These are phyloP conservation scores for Hestina assimilis DNA, from an alignment of 1,140 invertebrate species.

Conservation along the genomic window DNA sequence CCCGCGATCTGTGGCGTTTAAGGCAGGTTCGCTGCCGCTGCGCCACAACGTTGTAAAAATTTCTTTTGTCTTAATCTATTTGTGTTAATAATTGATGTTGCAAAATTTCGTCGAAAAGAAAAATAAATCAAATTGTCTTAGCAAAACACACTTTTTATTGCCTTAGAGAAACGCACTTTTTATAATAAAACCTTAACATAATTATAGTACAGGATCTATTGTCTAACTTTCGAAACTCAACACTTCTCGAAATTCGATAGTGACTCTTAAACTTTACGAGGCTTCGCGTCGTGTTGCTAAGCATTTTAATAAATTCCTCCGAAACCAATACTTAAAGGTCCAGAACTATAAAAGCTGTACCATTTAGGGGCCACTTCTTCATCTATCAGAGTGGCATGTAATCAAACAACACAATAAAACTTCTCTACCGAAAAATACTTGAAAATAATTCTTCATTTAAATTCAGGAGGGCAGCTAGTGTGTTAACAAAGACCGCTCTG, in stretches of 20 bases:
- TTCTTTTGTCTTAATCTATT: too few relatives aligned
- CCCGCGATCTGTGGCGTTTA: too few relatives aligned
- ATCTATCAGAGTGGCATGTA: slow-evolving; percentile 75
- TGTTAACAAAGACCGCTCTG: slow-evolving; percentile 63
- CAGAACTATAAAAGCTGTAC: slow-evolving; percentile 55
- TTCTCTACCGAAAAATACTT: slow-evolving; percentile 76
- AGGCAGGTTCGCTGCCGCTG: too few relatives aligned
- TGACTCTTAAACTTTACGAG: slow-evolving; percentile 68
- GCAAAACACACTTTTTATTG: too few relatives aligned
- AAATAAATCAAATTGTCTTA: too few relatives aligned
- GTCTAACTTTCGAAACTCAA: slow-evolving; percentile 58
- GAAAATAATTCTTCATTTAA: slow-evolving; percentile 77
- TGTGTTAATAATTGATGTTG: too few relatives aligned
- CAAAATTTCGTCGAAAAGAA: too few relatives aligned
- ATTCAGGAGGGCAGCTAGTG: slow-evolving; percentile 63
- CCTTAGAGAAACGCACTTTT: too few relatives aligned
- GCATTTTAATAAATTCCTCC: slow-evolving; percentile 76
- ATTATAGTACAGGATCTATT: slow-evolving; percentile 45
- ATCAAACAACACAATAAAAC: slow-evolving; percentile 78
- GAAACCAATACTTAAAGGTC: slow-evolving; percentile 57
- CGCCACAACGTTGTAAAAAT: too few relatives aligned
- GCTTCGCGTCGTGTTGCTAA: slow-evolving; percentile 50
- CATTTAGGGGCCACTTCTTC: slow-evolving; percentile 66
- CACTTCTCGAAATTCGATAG: slow-evolving; percentile 51
- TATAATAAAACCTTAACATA: too few relatives aligned